Evolutionary conservation across 2,888 invertebrate species (phyloP), one percentile per base, ranked within the genome.

Genomic region (Notodonta dromedarius): DNA sequence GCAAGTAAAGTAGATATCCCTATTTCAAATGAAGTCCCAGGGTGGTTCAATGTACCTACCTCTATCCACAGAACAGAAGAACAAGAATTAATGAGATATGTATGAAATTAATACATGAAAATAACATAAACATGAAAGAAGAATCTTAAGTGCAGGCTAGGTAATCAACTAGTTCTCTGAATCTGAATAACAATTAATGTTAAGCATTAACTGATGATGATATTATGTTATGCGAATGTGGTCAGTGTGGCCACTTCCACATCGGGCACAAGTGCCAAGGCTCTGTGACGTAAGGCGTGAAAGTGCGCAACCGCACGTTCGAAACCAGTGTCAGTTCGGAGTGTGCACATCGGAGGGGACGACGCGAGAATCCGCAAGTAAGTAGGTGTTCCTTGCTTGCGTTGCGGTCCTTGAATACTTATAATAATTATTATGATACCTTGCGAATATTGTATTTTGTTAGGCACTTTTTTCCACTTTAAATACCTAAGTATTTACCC

Each of bases 251-350:
- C 70, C 62, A 68, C 67, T 76, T 74, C 74, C 70, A 76, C 68
- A 77, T 76, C 76, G 68, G 77, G 75, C 76, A 67, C 70, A 66
- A 80, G 83, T 83, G 86, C 85, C 92, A 91, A 91, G 91, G 92
- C 83, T 82, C 74, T 62, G 64, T 91, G 89, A 89, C 84, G 91
- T 88, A 93, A 91, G 67, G 60, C 72, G 92, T 88, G 92, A 93
- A 93, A 92, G 92, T 91, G 76, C 60, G 76, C 73, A 65, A 73
- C 69, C 62, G 66, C 59, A 63, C 70, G 61, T 62, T 63, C 62
- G 63, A 67, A 61, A 62, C 72, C 78, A 78, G 78, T 79, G 76
- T 73, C 62, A 63, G 63, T 57, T 48, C 64, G 66, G 65, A 77
- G 78, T 67, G 71, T 69, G 77, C 76, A 78, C 80, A 76, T 76